phyloP scores from a whole-genome alignment of 2,888 invertebrate genomes.

The Mythimna loreyi region DNA sequence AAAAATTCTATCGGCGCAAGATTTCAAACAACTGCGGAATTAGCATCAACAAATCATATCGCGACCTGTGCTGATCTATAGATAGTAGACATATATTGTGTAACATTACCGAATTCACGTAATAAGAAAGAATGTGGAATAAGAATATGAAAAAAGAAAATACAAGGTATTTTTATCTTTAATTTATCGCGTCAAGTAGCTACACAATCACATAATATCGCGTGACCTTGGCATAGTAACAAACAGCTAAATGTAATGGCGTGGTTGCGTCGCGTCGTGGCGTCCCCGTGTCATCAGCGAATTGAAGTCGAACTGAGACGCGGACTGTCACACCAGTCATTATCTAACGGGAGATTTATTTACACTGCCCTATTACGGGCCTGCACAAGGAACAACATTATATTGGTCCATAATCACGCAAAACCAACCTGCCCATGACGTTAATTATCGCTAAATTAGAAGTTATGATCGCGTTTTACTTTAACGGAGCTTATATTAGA shows the following conservation, averaged over 20 bases:
- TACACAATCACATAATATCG: constrained; percentile 78
- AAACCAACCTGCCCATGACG: constrained; percentile 12
- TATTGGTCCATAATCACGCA: constrained; percentile 25
- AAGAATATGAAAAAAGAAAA: constrained; percentile 52
- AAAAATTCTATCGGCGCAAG: constrained; percentile 8
- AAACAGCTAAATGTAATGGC: constrained; percentile 69
- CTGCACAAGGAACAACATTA: constrained; percentile 38
- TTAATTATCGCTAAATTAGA: constrained; percentile 19
- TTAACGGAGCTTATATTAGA: constrained; percentile 19
- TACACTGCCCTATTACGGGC: constrained; percentile 64
- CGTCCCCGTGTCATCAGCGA: constrained; percentile 68
- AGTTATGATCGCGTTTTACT: constrained; percentile 10
- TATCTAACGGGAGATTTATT: constrained; percentile 68
- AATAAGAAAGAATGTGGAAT: constrained; percentile 41
- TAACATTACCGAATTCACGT: constrained; percentile 49
- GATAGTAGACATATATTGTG: constrained; percentile 18
- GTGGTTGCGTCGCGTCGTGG: constrained; percentile 60
- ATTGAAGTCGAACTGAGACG: constrained; percentile 60
- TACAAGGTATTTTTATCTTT: constrained; percentile 69
- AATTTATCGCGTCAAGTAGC: constrained; percentile 76
- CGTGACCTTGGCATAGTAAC: constrained; percentile 83
- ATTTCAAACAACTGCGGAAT: constrained; percentile 29
- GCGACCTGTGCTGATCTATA: constrained; percentile 24
- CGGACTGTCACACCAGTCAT: constrained; percentile 61
- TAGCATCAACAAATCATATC: constrained; percentile 41